Evolutionary conservation across 2,113 vertebrate genomes (phyloP).

Genomic region (Actinemys pallida): DNA sequence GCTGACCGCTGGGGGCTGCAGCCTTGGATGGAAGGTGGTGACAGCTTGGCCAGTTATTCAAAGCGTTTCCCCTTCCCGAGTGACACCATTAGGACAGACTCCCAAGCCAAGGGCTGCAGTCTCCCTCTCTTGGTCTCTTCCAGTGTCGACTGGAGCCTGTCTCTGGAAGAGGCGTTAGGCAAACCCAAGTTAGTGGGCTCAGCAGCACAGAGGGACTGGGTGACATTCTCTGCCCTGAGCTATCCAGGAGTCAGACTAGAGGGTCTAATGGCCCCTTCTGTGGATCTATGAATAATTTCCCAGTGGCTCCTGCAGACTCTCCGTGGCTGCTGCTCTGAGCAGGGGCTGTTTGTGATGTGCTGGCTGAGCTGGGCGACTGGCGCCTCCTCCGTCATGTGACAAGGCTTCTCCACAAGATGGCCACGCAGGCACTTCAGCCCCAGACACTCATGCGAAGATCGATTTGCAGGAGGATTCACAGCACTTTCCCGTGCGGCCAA

Average conservation of each 20-base stretch:
- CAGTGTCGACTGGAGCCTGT: not conserved
- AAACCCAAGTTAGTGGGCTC: not conserved
- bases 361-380: not conserved
- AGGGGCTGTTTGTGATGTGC: not conserved
- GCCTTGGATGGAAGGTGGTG: not conserved
- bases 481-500: not conserved
- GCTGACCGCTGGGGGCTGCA: not conserved
- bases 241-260: too few relatives aligned
- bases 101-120: fast-evolving
- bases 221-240: not conserved
- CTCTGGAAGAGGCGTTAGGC: not conserved
- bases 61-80: not conserved
- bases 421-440: not conserved
- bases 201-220: not conserved
- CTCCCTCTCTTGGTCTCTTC: fast-evolving
- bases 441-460: not conserved
- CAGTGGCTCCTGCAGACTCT: not conserved
- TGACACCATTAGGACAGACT: not conserved
- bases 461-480: not conserved
- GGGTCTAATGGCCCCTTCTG: not conserved
- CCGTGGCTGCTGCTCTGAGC: not conserved
- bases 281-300: not conserved
- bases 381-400: not conserved
- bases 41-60: not conserved
- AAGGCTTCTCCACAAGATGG: not conserved